Conservation (phyloP, 2,888 invertebrate species). For the Pammene aurita region DNA sequence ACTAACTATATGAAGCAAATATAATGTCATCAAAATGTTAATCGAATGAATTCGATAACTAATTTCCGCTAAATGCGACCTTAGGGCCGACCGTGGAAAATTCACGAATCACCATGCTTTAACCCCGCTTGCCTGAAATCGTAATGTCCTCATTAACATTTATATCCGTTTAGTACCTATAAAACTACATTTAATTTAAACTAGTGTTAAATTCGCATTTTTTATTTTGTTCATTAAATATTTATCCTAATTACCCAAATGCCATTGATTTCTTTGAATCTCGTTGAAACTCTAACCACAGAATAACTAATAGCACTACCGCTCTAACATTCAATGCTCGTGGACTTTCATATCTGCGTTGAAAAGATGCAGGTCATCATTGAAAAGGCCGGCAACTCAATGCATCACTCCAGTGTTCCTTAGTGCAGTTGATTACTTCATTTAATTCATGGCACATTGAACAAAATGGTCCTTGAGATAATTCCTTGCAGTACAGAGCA, state of each 20-base stretch:
- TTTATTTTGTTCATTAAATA: neutral
- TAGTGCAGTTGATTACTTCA: constrained; percentile 44
- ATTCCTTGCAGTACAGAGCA: constrained; percentile 37
- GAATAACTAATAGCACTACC: too few species aligned
- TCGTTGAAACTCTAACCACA: constrained; percentile 3
- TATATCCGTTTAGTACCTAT: constrained; percentile 13
- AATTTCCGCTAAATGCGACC: constrained; percentile 36
- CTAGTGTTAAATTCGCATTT: neutral
- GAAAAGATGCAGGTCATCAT: constrained; percentile 34
- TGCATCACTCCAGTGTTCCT: constrained; percentile 23
- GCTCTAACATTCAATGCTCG: constrained; percentile 11
- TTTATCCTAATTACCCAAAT: too few species aligned
- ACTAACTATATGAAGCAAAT: constrained; percentile 31
- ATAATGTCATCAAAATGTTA: constrained; percentile 37
- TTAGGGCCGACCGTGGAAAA: constrained; percentile 37
- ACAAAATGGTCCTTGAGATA: constrained; percentile 43
- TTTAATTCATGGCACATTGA: constrained; percentile 41
- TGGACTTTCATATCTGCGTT: constrained; percentile 14
- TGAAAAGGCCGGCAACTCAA: constrained; percentile 35
- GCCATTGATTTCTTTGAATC: constrained; percentile 4
- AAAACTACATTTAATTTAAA: constrained; percentile 1
- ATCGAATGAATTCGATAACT: constrained; percentile 19
- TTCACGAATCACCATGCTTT: constrained; percentile 33
- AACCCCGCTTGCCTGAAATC: constrained; percentile 25
- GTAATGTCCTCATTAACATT: constrained; percentile 34